A percentile compares a stretch with the other conserved stretches of the same genome.
These are phyloP conservation scores for Drepanosiphum platanoidis DNA, from an alignment of 2,888 invertebrate species.

Conservation along the genomic window DNA sequence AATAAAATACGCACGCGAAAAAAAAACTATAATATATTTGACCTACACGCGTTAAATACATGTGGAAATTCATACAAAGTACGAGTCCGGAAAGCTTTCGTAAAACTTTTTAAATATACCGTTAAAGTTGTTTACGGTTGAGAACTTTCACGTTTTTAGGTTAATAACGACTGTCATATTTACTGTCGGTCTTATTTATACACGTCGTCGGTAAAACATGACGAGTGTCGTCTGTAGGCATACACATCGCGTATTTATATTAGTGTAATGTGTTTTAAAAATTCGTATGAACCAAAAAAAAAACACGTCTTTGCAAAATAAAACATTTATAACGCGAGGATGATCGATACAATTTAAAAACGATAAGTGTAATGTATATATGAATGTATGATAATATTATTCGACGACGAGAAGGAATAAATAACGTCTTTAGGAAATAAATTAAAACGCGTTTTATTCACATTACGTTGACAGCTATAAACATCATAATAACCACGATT, in stretches of 20 bases:
- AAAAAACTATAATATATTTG: not conserved
- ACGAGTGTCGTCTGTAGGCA: not conserved
- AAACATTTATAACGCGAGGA: not conserved
- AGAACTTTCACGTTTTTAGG: slow-evolving; percentile 10
- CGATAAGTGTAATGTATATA: too few species aligned
- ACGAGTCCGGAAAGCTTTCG: not conserved
- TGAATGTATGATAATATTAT: too few species aligned
- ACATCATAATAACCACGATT: too few species aligned
- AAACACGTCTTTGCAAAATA: not conserved
- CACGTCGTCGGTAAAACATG: not conserved
- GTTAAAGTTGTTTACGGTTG: slow-evolving; percentile 2
- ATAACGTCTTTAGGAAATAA: too few species aligned
- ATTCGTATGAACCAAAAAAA: not conserved
- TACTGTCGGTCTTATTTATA: not conserved
- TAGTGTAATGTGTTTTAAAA: not conserved
- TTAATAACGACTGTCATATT: slow-evolving; percentile 32
- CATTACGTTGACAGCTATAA: too few species aligned
- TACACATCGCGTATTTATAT: not conserved
- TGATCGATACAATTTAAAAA: too few species aligned
- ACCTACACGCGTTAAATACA: not conserved
- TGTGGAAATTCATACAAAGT: not conserved
- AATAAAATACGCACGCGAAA: too few species aligned
- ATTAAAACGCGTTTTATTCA: too few species aligned
- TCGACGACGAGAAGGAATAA: too few species aligned
- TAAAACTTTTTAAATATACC: slow-evolving; percentile 34